Conservation (phyloP, 2,888 invertebrate genomes). For the Luperina testacea region DNA sequence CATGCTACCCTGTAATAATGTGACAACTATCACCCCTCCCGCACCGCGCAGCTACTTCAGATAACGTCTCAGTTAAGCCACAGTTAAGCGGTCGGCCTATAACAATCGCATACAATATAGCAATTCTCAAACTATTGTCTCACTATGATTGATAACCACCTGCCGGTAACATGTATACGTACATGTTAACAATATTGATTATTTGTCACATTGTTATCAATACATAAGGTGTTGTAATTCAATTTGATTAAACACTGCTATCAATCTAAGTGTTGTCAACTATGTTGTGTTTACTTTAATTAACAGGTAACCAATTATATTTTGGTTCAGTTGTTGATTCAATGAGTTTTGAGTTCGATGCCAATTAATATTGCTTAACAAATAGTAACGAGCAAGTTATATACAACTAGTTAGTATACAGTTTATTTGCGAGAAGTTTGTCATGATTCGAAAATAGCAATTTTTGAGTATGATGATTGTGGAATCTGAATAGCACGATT, state of each 20-base stretch:
- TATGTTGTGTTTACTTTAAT: constrained; percentile 59
- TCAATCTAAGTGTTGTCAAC: constrained; percentile 44
- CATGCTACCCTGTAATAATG: too few species aligned
- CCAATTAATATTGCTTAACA: constrained; percentile 41
- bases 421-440: background rate
- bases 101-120: background rate
- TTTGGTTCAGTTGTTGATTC: constrained; percentile 44
- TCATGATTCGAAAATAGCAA: background rate
- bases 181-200: background rate
- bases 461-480: background rate
- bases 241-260: constrained; percentile 52
- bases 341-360: constrained; percentile 32
- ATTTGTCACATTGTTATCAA: constrained; percentile 22
- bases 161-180: background rate
- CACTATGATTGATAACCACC: background rate
- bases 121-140: background rate
- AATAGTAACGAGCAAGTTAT: background rate
- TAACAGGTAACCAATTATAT: constrained; percentile 52
- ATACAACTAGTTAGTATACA: background rate
- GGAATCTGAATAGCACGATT: too few species aligned
- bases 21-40: too few species aligned
- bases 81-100: too few species aligned
- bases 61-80: too few species aligned
- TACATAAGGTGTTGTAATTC: constrained; percentile 40
- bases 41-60: too few species aligned